Evolutionary conservation across 2,113 vertebrate species (phyloP).

Genomic region (Peromyscus californicus): DNA sequence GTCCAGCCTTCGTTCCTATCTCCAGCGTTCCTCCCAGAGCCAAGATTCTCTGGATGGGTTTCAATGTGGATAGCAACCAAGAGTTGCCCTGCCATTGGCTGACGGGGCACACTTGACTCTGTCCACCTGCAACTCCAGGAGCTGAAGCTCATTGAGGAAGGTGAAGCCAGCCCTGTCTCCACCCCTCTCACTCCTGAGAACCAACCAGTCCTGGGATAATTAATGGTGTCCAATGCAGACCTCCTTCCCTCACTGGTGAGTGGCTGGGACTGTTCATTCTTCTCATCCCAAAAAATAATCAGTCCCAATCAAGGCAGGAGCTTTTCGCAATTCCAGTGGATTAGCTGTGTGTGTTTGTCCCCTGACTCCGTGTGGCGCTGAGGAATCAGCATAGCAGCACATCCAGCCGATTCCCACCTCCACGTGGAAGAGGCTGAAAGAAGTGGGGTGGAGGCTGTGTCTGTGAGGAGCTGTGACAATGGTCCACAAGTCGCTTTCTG

Average conservation of each 20-base stretch:
- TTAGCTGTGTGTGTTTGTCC: conserved; percentile 82
- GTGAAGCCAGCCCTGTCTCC: neutral
- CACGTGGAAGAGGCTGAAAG: conserved; percentile 67
- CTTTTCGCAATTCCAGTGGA: conserved; percentile 87
- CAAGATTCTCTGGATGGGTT: neutral
- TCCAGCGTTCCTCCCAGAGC: neutral
- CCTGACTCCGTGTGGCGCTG: conserved; percentile 80
- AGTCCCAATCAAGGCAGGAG: conserved; percentile 87
- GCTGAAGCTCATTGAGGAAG: neutral
- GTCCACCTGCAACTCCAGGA: neutral
- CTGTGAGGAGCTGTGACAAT: conserved; percentile 40
- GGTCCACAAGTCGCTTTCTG: neutral
- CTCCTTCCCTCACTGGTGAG: conserved; percentile 48
- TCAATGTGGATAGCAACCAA: neutral
- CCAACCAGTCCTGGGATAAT: conserved; percentile 77
- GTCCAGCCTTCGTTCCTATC: neutral
- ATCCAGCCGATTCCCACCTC: conserved; percentile 74
- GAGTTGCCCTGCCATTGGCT: neutral
- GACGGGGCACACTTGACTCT: neutral
- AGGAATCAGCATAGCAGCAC: conserved; percentile 83
- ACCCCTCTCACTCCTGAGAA: conserved; percentile 36
- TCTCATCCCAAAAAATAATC: conserved; percentile 89
- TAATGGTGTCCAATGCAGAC: conserved; percentile 74
- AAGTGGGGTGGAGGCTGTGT: conserved; percentile 56
- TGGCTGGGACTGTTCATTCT: conserved; percentile 85